These are phyloP conservation scores for Phalacrocorax pelagicus DNA, from an alignment of 2,113 vertebrate genomes.

Conservation along the genomic window DNA sequence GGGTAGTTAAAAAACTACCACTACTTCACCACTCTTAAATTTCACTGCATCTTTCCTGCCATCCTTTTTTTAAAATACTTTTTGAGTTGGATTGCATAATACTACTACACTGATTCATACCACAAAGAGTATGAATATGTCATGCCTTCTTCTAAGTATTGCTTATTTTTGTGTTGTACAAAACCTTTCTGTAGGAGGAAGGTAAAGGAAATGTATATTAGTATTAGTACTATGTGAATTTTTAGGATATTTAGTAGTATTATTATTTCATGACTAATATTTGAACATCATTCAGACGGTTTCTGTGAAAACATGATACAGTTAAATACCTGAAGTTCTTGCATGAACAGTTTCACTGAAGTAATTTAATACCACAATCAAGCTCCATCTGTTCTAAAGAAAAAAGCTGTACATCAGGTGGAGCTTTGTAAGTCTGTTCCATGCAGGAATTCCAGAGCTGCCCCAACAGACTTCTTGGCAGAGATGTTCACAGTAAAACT, in stretches of 20 bases:
- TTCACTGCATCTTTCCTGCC: neutral
- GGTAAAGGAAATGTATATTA: neutral
- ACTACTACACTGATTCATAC: neutral
- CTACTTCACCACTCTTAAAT: neutral
- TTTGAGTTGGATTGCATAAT: neutral
- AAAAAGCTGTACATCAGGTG: neutral
- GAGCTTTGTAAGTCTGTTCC: neutral
- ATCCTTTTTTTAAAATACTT: neutral
- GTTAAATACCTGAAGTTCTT: neutral
- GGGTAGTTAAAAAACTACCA: neutral
- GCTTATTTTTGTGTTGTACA: neutral
- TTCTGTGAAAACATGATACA: neutral
- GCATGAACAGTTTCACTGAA: neutral
- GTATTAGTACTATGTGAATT: neutral
- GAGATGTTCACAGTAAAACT: neutral
- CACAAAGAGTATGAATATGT: neutral
- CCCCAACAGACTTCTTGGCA: neutral
- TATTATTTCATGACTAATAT: neutral
- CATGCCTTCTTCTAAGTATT: neutral
- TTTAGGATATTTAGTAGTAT: neutral
- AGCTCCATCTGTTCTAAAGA: neutral
- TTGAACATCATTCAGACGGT: neutral
- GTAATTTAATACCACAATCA: neutral
- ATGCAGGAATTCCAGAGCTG: neutral
- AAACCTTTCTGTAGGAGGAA: neutral